Base-by-base conservation (phyloP, 92 coral and sea anemone genomes). In the Isaurus tuberculatus region DNA sequence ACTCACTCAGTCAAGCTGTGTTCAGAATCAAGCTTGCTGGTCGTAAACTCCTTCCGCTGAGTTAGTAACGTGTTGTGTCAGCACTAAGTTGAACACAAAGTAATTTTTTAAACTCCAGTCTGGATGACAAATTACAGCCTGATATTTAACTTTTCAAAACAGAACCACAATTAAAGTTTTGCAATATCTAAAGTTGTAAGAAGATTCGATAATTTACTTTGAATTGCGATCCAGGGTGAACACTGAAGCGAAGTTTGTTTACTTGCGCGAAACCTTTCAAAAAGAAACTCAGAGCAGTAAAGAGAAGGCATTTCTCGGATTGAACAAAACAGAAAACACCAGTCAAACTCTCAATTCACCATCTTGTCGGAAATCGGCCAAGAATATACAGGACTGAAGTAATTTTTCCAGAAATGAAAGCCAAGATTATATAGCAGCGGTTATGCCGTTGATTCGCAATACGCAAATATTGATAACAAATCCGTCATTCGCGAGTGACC, bases 181-280 rank as follows among this genome's bases (percentile, higher is more conserved):
- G 34, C 58, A 44, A 43, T 71, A 42, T 71, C 42, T 31, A 30
- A 42, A 72, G 78, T 34, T 40, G 36, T 33, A 61, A 58, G 51
- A 13, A 23, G 51, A 32, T 19, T 44, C 27, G 23, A 33, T 20
- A 53, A 43, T 75, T 75, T 53, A 25, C 67, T 53, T 20, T 75
- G 10, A 75, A 25, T 37, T 31, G 81, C 49, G 23, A 32, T 20
- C 69, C 53, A 23, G 70, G 64, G 22, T 60, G 31, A 48, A 44
- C 11, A 25, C n/a, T n/a, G n/a, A n/a, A 42, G 20, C 20, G 68
- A 19, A 77, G 70, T 77, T 36, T 77, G 82, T 77, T 77, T 77
- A 77, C 82, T 34, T 60, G 57, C 80, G 34, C 33, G 53, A 65
- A 31, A 34, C 51, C 79, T 55, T 26, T 34, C 1, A 34, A 75